Conservation (phyloP, 2,113 vertebrate species). For the Fregata magnificens region DNA sequence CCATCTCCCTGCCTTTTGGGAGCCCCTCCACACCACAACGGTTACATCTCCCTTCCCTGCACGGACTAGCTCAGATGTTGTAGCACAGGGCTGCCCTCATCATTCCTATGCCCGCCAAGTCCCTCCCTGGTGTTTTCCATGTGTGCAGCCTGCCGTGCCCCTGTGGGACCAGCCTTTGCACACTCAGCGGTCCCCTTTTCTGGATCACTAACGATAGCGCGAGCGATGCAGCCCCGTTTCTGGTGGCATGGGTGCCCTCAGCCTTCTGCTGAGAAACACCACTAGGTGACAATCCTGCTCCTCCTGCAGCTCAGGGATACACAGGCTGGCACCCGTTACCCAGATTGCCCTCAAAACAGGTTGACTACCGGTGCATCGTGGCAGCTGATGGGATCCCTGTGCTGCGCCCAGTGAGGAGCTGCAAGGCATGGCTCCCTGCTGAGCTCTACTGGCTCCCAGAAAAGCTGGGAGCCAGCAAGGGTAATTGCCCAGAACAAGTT, state of each 20-base stretch:
- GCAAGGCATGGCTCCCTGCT: not conserved
- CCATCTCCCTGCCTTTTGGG: not conserved
- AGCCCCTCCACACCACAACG: fast-evolving
- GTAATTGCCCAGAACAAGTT: not conserved
- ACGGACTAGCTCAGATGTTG: not conserved
- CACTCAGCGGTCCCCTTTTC: not conserved
- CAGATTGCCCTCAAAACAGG: not conserved
- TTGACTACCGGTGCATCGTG: fast-evolving
- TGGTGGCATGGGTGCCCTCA: fast-evolving
- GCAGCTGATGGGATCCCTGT: not conserved
- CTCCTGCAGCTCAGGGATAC: not conserved
- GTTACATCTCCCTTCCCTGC: not conserved
- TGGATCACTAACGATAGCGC: no score
- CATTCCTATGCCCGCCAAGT: not conserved
- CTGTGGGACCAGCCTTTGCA: not conserved
- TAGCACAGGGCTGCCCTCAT: not conserved
- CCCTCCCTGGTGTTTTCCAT: not conserved
- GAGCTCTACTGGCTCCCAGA: not conserved
- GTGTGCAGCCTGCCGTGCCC: not conserved
- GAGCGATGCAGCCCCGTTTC: not conserved
- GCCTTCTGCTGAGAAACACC: not conserved
- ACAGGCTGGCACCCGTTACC: not conserved
- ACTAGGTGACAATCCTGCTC: not conserved
- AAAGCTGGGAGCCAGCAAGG: not conserved
- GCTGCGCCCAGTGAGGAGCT: fast-evolving